These are phyloP conservation scores for Ploceus nigricollis DNA, from an alignment of 2,113 vertebrate species.

Conservation along the genomic window DNA sequence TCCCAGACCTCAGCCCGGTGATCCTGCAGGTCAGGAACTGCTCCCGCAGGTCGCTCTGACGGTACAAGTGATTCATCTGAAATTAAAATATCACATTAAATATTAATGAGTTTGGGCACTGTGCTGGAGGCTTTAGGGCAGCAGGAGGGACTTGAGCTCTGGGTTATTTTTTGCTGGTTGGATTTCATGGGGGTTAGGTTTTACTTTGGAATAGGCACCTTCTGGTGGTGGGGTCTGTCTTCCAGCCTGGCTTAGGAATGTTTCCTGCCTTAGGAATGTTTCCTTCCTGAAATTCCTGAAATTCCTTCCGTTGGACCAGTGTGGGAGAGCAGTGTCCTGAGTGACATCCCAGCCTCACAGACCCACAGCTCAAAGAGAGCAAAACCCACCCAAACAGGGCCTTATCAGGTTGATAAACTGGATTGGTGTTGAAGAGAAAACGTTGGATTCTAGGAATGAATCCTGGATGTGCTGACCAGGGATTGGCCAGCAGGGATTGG, in stretches of 20 bases:
- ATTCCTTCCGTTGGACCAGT: neutral
- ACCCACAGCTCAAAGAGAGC: neutral
- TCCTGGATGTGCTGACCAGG: neutral
- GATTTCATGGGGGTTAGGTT: neutral
- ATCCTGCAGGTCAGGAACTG: slow-evolving; percentile 66
- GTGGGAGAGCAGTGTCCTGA: neutral
- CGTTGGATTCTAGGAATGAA: neutral
- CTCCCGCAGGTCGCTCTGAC: slow-evolving; percentile 30
- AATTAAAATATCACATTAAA: neutral
- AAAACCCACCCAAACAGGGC: neutral
- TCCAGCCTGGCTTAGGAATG: neutral
- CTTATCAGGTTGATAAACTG: neutral
- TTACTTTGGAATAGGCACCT: neutral
- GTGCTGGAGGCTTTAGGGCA: neutral
- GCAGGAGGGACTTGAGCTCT: neutral
- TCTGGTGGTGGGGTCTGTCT: neutral
- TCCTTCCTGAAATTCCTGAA: neutral
- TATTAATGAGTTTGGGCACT: neutral
- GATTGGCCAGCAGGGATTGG: neutral
- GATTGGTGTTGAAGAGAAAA: neutral
- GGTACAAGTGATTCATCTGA: slow-evolving; percentile 70
- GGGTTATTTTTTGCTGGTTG: neutral
- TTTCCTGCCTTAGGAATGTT: neutral
- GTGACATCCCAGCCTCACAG: neutral
- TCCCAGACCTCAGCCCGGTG: slow-evolving; percentile 68